Base-by-base conservation (phyloP, 2,888 invertebrate genomes). In the Pedicia rivosa region DNA sequence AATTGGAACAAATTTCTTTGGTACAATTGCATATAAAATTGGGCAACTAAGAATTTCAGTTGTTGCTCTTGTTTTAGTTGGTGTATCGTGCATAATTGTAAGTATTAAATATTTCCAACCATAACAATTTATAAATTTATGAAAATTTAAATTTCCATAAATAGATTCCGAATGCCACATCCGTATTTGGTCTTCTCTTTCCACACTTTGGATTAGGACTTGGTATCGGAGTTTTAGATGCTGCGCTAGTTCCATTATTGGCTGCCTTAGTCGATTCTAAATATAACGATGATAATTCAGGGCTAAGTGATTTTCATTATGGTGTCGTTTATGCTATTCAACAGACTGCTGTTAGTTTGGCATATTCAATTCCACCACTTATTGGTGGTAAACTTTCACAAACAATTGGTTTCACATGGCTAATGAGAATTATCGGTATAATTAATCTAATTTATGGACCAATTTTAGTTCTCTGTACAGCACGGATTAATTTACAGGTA, bases 271-370 rank as follows among this genome's bases (percentile, higher is more conserved):
- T 83, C 4, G 78, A 78, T 44, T 51, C 56, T 2, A 59, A 55
- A 49, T 40, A 56, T 54, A 42, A 47, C 13, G 51, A 51, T 35
- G 57, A 58, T 28, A 52, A 52, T 17, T 43, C 43, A 7, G 40
- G 43, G 10, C 19, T 44, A 6, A 48, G 43, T 32, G 37, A 40
- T 28, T 36, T 10, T 3, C 70, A 72, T 45, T 83, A 83, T 52
- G 81, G 81, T 4, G 72, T 73, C 2, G 76, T 83, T n/a, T 87
- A 86, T 54, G 78, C 86, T 36, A 68, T 87, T 37, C 83, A 82
- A 48, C 86, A 87, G 61, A 74, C 76, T 12, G 75, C 84, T 4
- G 82, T 84, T 30, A 78, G 83, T 47, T 60, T 84, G 33, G 84
- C 84, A 15, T 87, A 86, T 54, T 76, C 75, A 20, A 57, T 84